Evolutionary conservation across 2,888 invertebrate species (phyloP), one percentile per base, ranked within the genome.

Genomic region (Phalera bucephala): DNA sequence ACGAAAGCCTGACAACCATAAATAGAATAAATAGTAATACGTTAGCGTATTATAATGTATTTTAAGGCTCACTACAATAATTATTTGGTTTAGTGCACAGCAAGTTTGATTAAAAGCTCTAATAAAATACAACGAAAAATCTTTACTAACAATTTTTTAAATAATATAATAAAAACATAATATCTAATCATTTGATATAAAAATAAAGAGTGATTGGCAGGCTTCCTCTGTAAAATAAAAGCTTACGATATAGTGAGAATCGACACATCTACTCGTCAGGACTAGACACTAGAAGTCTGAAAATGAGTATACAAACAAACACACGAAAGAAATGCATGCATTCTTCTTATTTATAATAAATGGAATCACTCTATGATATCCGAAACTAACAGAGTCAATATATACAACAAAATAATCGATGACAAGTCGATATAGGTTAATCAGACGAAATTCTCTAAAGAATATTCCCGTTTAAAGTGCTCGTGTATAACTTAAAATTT

Each of bases 301-400:
- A 80, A 79, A 82, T 82, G 84, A 87, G 78, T 83, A 78, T 67
- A 83, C 85, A 84, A 75, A 84, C 86, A 85, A 75, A 82, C 87
- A 88, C 79, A 83, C 87, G 40, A 75, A 74, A 86, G 83, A 89
- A 88, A 88, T 88, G 85, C 88, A 88, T 77, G 83, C 88, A 88
- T 85, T 79, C 86, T 73, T 80, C 87, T 87, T 87, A 88, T 70
- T 38, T 38, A 54, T 47, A 83, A 78, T 81, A 89, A 87, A 88
- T 89, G 88, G 88, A 89, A 89, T 88, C 88, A 81, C 82, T 79
- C 79, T 75, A 74, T 79, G 82, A 81, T 75, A 71, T 72, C 72
- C 69, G 77, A 79, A 72, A 76, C 76, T 65, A 72, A 69, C 63
- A 65, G 73, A 78, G 78, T 80, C 79, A 80, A 79, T 81, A 85